Base-by-base conservation (phyloP, 2,797 vertebrate species). In the Syncerus caffer region DNA sequence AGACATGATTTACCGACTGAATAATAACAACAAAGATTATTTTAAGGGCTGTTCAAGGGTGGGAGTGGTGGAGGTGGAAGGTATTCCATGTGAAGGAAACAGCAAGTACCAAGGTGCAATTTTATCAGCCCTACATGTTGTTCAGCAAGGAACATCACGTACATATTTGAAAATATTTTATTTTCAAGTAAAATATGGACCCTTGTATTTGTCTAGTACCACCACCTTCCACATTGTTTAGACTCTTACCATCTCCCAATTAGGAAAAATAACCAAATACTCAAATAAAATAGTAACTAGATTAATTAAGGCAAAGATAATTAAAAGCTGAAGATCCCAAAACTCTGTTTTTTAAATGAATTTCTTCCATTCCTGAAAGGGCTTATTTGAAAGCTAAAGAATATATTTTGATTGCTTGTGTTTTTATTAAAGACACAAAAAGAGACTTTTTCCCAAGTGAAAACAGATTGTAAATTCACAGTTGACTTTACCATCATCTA, bases 381-480 rank as follows among this genome's bases (percentile, higher is more conserved):
- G 34, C 45, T 89, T 85, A 57, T 34, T 87, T 84, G 58, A 71
- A 78, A 89, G 17, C 23, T 86, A 71, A 83, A 67, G 25, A 64
- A 38, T n/a, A 17, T 64, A 12, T 16, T 47, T 19, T 42, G 9
- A 47, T 27, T 64, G 2, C 12, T n/a, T 58, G 34, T 79, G 14
- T 47, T 92, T 90, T 93, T 58, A 78, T 47, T 67, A 82, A 96
- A 64, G 57, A 89, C n/a, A 76, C 21, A 86, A 64, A 89, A 87
- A 93, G 21, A 79, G 34, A 62, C 34, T 67, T 71, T 94, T 47
- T 12, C 14, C n/a, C 71, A 71, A 67, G 58, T 79, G 7, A 57
- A 95, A 93, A 51, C 38, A 55, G 34, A 7, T 7, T 57, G 60
- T 53, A 74, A 80, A 42, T 82, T 27, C 57, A 55, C 29, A 50